phyloP scores from a whole-genome alignment of 2,797 vertebrate genomes.

The Anabacerthia variegaticeps region DNA sequence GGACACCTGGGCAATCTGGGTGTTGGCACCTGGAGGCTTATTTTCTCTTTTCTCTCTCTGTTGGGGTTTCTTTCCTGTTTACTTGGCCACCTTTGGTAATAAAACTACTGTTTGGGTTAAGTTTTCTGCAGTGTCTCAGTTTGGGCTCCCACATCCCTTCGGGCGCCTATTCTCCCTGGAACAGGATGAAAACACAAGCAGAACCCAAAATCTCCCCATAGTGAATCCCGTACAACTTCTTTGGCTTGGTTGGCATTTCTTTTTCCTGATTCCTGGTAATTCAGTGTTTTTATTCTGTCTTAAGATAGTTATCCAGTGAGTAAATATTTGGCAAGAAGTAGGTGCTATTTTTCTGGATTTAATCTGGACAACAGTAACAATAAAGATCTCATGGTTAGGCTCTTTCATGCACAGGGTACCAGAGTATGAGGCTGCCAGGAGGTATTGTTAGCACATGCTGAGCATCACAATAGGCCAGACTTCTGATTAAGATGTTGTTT shows the following conservation, averaged over 20 bases:
- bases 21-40: too few relatives aligned
- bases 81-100: too few relatives aligned
- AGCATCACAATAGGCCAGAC: background rate
- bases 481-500: background rate
- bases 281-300: background rate
- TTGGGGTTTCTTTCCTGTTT: too few relatives aligned
- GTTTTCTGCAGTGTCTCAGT: too few relatives aligned
- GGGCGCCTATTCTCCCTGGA: too few relatives aligned
- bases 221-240: too few relatives aligned
- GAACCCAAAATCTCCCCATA: too few relatives aligned
- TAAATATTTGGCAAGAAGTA: background rate
- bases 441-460: background rate
- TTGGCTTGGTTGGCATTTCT: background rate
- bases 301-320: background rate
- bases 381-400: background rate
- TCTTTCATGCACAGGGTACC: background rate
- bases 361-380: background rate
- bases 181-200: too few relatives aligned
- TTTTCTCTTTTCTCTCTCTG: background rate
- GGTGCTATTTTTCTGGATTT: background rate
- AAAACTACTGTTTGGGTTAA: too few relatives aligned
- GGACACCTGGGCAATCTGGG: too few relatives aligned
- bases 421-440: background rate
- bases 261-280: background rate
- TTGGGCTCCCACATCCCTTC: too few relatives aligned